Conservation (phyloP, 2,113 vertebrate species). For the Rhinopithecus roxellana region DNA sequence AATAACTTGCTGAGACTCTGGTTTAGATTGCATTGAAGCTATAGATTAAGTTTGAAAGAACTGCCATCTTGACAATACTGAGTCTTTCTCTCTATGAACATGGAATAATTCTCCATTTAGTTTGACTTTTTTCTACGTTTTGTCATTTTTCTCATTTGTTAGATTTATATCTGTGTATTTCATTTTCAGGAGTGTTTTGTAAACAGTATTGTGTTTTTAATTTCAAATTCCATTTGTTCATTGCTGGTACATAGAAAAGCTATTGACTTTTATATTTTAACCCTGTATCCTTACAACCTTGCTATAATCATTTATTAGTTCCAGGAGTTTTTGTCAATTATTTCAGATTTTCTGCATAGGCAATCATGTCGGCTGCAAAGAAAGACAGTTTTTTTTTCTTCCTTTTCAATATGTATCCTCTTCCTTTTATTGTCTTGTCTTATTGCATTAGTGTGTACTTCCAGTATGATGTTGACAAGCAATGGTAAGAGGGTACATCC, state of each 20-base stretch:
- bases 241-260: not conserved
- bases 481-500: not conserved
- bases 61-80: not conserved
- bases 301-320: not conserved
- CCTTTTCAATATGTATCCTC: not conserved
- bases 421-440: not conserved
- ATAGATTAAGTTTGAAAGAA: not conserved
- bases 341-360: not conserved
- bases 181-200: not conserved
- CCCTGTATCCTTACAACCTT: not conserved
- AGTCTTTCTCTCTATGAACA: not conserved
- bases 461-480: not conserved
- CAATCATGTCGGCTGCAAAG: not conserved
- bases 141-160: not conserved
- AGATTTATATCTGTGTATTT: not conserved
- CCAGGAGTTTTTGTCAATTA: not conserved
- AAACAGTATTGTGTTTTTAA: not conserved
- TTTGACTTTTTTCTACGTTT: not conserved
- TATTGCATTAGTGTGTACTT: not conserved
- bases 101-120: not conserved
- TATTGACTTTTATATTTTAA: not conserved
- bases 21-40: not conserved
- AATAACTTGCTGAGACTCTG: not conserved
- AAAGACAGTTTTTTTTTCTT: not conserved
- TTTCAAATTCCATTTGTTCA: not conserved